Conservation (phyloP, 37 sponge, comb jelly and placozoan genomes). For the Cladorhizidae sp. region DNA sequence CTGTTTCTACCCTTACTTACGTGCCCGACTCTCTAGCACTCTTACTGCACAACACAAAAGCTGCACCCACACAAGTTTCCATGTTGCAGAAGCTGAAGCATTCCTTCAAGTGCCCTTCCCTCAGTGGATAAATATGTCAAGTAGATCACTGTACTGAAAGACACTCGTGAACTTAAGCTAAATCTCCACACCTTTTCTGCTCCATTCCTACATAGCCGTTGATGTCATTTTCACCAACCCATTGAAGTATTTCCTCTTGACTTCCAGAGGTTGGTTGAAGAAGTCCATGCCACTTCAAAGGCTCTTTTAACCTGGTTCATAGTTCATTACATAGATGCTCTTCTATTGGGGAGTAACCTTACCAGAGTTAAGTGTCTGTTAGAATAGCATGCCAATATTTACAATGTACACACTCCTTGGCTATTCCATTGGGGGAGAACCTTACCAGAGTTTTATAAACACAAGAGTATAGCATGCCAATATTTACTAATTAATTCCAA, state of each 20-base stretch:
- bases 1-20: too few species aligned
- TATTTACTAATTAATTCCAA: too few species aligned
- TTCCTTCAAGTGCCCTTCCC: conserved; percentile 74
- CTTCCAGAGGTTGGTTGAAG: conserved; percentile 29
- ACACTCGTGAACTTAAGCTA: not conserved
- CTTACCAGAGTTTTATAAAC: too few species aligned
- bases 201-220: conserved; percentile 67
- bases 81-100: conserved; percentile 36
- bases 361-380: too few species aligned
- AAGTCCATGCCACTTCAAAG: conserved; percentile 26
- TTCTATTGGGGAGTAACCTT: too few species aligned
- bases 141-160: conserved; percentile 1
- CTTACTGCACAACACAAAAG: too few species aligned
- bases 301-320: conserved; percentile 32
- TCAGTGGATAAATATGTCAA: conserved; percentile 34
- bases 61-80: not conserved
- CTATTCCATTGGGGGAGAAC: too few species aligned
- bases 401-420: too few species aligned
- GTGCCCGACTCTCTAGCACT: too few species aligned
- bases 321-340: too few species aligned
- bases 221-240: not conserved
- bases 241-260: conserved; percentile 10
- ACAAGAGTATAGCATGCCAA: too few species aligned
- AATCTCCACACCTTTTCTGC: conserved; percentile 55
- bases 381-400: too few species aligned